Base-by-base conservation (phyloP, 2,888 invertebrate species). In the Octonoba sinensis region DNA sequence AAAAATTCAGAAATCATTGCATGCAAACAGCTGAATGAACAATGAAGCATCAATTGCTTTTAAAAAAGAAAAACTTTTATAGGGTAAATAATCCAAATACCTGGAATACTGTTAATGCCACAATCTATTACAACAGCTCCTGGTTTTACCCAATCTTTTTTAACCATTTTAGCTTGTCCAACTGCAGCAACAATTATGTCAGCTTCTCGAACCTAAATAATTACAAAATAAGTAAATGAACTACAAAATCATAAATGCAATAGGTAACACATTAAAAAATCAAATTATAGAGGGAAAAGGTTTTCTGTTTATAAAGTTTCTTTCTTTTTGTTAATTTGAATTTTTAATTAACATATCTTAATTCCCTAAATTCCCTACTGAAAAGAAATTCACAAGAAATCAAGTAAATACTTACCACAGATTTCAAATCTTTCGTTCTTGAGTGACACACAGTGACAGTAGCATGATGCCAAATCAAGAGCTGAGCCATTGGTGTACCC, bases 81-180 rank as follows among this genome's bases (percentile, higher is more conserved):
- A 36, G 11, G 36, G 11, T 36, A 36, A 36, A 8, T 36, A 36
- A 6, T 36, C 11, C 36, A 36, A 13, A 6, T 79, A 83, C 83
- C 84, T 90, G 94, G 91, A 86, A 96, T 93, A 3, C 94, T 92
- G 90, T 96, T 99, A 86, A 99, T 99, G 60, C 99, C 99, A 89
- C 99, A 99, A 89, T 99, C 99, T 86, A 99, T 98, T 59, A 99
- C 99, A 13, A 99, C 94, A 18, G 99, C 98, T 3, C 99, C 99
- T 0, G 96, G 96, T 89, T 99, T 99, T 85, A 99, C 93, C 99
- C 99, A 99, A 84, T 94, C 94, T 0, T 94, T 96, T 88, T 95
- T 95, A 1, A 99, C 96, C 90, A 97, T 91, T 89, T 97, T 93
- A 0, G 97, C 91, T 86, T 93, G 92, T 0, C 99, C 99, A 87